Percentiles rank a stretch among this genome's conserved stretches.
Evolutionary conservation across 2,113 vertebrate genomes (phyloP).

Genomic region (Plecturocebus donacophilus): DNA sequence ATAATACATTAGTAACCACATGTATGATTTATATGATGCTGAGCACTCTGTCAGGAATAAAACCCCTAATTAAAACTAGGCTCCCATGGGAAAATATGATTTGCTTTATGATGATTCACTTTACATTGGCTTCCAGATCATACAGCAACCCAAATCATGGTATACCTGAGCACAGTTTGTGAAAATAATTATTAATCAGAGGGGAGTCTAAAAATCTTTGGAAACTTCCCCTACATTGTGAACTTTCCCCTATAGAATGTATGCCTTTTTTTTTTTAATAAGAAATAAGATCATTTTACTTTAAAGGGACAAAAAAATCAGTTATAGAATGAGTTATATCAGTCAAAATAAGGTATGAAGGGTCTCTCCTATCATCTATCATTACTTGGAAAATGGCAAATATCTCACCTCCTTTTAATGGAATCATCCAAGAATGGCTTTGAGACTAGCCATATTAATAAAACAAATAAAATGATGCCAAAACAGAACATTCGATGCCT

Average conservation of each 20-base stretch:
- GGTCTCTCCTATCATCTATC: not conserved
- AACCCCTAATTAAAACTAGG: slow-evolving; percentile 41
- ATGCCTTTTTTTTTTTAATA: not conserved
- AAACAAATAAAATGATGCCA: slow-evolving; percentile 70
- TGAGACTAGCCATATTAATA: slow-evolving; percentile 63
- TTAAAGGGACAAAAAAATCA: not conserved
- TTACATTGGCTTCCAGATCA: not conserved
- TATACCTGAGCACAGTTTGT: not conserved
- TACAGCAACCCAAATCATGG: not conserved
- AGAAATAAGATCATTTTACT: not conserved
- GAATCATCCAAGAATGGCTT: slow-evolving; percentile 57
- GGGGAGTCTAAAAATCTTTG: not conserved
- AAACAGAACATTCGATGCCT: slow-evolving; percentile 57
- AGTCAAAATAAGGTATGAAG: slow-evolving; percentile 7
- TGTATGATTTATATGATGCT: slow-evolving; percentile 37
- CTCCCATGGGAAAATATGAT: not conserved
- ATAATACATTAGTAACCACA: not conserved
- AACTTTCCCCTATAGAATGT: not conserved
- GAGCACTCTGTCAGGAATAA: slow-evolving; percentile 51
- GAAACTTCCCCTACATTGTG: slow-evolving; percentile 36
- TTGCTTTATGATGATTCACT: not conserved
- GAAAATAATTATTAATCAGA: slow-evolving; percentile 40
- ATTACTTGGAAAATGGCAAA: slow-evolving; percentile 54
- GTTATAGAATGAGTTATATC: not conserved
- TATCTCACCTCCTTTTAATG: slow-evolving; percentile 51